Conservation (phyloP, 2,113 vertebrate genomes). For the Spizaetus ornatus region DNA sequence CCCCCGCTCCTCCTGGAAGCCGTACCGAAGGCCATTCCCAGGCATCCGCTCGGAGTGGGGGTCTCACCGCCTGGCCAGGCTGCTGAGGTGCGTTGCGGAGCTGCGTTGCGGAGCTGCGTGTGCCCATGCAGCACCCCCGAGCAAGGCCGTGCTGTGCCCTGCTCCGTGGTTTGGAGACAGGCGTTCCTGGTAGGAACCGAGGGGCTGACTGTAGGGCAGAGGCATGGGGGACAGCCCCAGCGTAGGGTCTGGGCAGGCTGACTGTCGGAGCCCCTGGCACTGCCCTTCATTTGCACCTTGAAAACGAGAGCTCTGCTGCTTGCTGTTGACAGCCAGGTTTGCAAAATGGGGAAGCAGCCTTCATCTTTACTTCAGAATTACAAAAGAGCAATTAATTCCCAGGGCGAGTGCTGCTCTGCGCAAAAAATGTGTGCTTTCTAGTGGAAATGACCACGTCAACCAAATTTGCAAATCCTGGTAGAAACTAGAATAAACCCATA, state of each 20-base stretch:
- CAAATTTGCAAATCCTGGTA: neutral
- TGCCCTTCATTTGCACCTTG: neutral
- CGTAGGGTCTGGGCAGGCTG: neutral
- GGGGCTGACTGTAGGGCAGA: neutral
- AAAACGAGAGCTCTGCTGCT: neutral
- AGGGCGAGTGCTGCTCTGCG: neutral
- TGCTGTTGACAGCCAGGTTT: neutral
- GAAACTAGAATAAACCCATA: neutral
- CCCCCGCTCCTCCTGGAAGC: neutral
- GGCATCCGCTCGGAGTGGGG: neutral
- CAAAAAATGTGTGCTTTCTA: neutral
- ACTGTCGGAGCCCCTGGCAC: neutral
- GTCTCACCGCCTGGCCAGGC: rapidly evolving
- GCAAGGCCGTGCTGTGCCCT: neutral
- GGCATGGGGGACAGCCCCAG: neutral
- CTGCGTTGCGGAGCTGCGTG: rapidly evolving
- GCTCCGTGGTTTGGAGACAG: rapidly evolving
- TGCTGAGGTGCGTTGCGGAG: neutral
- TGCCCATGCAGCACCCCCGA: rapidly evolving
- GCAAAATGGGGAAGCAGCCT: neutral
- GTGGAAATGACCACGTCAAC: neutral
- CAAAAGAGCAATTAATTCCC: neutral
- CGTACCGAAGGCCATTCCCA: neutral
- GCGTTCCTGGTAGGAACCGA: rapidly evolving
- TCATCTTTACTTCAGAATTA: neutral